Percentiles rank a stretch among this genome's conserved stretches.
Evolutionary conservation across 2,888 invertebrate species (phyloP).

Genomic region (Hypolimnas misippus): DNA sequence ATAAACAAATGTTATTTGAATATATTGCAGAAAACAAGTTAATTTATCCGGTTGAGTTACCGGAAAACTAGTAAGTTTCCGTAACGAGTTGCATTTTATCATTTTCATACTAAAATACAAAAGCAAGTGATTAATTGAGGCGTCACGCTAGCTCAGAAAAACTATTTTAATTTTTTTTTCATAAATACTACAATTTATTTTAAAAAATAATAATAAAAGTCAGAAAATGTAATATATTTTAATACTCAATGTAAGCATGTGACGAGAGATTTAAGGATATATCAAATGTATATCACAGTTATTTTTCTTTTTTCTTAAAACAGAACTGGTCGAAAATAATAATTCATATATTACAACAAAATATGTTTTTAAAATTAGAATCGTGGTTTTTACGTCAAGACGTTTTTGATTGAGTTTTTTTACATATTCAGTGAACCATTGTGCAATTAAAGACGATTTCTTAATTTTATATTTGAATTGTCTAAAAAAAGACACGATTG

Average conservation of each 20-base stretch:
- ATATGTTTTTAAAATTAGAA: not conserved
- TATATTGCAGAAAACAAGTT: not conserved
- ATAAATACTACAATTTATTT: too few relatives aligned
- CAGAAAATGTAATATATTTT: too few relatives aligned
- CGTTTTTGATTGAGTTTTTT: not conserved
- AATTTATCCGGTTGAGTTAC: constrained; percentile 1
- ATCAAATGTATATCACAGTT: not conserved
- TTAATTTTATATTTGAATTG: constrained; percentile 20
- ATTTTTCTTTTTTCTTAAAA: too few relatives aligned
- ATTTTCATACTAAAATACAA: not conserved
- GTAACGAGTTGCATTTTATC: not conserved
- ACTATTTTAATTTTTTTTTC: not conserved
- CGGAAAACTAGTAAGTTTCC: not conserved
- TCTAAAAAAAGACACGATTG: constrained; percentile 21
- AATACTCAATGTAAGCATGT: too few relatives aligned
- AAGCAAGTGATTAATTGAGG: not conserved
- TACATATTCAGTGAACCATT: too few relatives aligned
- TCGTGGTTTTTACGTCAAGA: not conserved
- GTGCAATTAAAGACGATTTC: constrained; percentile 13
- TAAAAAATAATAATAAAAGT: too few relatives aligned
- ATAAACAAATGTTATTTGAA: not conserved
- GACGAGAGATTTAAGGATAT: not conserved
- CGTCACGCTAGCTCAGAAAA: not conserved
- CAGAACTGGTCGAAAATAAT: not conserved
- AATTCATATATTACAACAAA: not conserved